phyloP scores from a whole-genome alignment of 2,113 vertebrate species.

The Bos javanicus region DNA sequence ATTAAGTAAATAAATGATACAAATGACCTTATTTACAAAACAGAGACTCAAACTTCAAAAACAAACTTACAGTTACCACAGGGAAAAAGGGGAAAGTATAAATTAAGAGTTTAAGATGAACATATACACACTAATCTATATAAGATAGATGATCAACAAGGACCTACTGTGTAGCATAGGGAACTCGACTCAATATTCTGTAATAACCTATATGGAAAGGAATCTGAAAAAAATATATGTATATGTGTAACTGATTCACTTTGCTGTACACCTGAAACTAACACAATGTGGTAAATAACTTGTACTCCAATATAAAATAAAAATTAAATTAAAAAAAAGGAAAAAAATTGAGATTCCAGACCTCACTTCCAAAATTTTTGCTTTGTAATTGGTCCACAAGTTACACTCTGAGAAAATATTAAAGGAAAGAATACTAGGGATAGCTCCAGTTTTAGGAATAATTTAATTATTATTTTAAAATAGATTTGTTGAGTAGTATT shows the following conservation, averaged over 20 bases:
- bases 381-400: neutral
- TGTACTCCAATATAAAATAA: neutral
- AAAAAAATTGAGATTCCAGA: neutral
- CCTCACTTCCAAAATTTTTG: neutral
- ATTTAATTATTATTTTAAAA: slow-evolving; percentile 29
- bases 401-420: neutral
- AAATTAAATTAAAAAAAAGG: neutral
- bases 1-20: neutral
- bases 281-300: neutral
- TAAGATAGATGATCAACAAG: neutral
- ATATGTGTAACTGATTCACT: neutral
- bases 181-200: neutral
- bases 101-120: neutral
- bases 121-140: neutral
- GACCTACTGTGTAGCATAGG: neutral
- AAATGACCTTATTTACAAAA: neutral
- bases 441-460: neutral
- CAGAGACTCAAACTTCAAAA: neutral
- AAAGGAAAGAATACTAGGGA: neutral
- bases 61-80: neutral
- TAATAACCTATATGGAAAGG: neutral
- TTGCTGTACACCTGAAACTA: neutral
- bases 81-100: neutral
- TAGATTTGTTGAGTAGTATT: neutral
- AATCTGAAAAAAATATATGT: neutral